A percentile compares a stretch with the other conserved stretches of the same genome.
Conservation (phyloP, 2,797 vertebrate genomes). For the Mormyrus proboscirostris region DNA sequence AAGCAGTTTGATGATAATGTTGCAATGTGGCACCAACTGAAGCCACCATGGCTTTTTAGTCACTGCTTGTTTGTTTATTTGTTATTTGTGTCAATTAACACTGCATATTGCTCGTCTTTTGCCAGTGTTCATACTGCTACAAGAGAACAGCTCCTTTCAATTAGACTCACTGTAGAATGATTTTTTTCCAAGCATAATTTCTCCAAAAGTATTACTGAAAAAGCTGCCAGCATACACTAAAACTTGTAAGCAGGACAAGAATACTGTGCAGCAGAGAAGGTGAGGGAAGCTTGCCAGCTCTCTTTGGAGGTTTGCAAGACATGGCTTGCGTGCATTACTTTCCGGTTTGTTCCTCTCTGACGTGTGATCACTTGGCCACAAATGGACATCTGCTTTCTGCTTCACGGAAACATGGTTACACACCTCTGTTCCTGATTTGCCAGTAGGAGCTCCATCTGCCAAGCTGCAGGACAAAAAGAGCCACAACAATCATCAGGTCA, state of each 20-base stretch:
- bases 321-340: not conserved
- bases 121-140: not conserved
- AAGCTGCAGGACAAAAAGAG: not conserved
- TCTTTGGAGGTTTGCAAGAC: not conserved
- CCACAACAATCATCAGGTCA: not conserved
- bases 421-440: not conserved
- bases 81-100: not conserved
- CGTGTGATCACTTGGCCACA: not conserved
- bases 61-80: not conserved
- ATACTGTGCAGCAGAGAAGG: not conserved
- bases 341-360: not conserved
- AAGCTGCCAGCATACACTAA: not conserved
- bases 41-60: not conserved
- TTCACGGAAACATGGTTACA: not conserved
- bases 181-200: not conserved
- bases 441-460: not conserved
- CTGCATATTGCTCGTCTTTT: not conserved
- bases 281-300: not conserved
- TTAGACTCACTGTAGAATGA: not conserved
- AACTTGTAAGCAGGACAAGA: not conserved
- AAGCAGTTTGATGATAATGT: not conserved
- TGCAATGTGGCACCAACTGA: not conserved
- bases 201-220: not conserved
- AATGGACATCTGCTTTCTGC: not conserved
- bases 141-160: not conserved